Evolutionary conservation across 2,113 vertebrate species (phyloP).

Genomic region (Ranitomeya variabilis): DNA sequence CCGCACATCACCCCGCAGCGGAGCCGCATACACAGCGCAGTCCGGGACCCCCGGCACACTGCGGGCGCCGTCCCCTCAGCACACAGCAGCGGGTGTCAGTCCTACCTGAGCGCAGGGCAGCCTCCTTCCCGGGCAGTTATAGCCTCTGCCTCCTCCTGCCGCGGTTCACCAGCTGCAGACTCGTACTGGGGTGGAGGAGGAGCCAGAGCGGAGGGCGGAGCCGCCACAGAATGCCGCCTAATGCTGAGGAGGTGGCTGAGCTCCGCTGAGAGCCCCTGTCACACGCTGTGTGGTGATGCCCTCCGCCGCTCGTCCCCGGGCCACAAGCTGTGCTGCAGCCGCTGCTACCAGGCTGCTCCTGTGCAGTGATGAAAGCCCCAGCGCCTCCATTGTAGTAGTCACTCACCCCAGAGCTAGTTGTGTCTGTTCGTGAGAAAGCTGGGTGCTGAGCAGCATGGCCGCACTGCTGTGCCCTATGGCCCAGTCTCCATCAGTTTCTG

Average conservation of each 20-base stretch:
- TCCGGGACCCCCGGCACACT: no score
- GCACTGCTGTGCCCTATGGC: no score
- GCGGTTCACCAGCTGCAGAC: constrained; percentile 32
- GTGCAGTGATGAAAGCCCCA: no score
- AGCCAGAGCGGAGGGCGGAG: constrained; percentile 18
- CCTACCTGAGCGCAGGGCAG: constrained; percentile 40
- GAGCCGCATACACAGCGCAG: not conserved
- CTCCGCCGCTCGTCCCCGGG: constrained; percentile 1
- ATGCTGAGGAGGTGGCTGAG: not conserved
- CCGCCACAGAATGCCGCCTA: constrained; percentile 25
- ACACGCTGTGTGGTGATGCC: not conserved
- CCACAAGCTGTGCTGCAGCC: constrained; percentile 15
- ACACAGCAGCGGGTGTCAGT: not conserved
- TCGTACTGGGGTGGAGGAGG: constrained; percentile 14
- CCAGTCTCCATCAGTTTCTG: no score
- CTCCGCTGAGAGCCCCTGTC: no score
- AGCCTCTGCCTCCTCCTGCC: constrained; percentile 14
- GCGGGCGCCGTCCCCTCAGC: no score
- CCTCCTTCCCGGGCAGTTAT: constrained; percentile 1
- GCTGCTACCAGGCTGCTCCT: no score
- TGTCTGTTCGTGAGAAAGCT: no score
- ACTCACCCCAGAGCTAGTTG: no score
- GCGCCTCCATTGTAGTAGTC: no score
- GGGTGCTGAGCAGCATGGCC: no score
- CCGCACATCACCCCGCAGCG: not conserved